phyloP scores from a whole-genome alignment of 2,113 vertebrate genomes.

The Delphinus delphis region DNA sequence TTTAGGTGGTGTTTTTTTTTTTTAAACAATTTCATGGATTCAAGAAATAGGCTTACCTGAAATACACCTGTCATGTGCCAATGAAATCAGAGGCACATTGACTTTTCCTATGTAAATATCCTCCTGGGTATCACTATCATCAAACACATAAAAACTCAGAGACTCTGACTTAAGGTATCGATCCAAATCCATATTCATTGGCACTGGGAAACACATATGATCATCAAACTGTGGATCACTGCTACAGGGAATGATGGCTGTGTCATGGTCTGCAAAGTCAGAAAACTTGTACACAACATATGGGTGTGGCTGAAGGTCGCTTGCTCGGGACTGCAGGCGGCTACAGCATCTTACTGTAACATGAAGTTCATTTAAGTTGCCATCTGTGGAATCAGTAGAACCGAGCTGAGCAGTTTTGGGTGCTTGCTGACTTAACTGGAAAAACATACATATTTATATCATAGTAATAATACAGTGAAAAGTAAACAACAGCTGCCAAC shows the following conservation, averaged over 20 bases:
- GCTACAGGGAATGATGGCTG: slow-evolving; percentile 85
- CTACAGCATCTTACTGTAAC: slow-evolving; percentile 87
- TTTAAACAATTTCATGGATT: slow-evolving; percentile 23
- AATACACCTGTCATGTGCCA: slow-evolving; percentile 86
- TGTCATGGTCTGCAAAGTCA: slow-evolving; percentile 90
- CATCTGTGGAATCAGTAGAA: slow-evolving; percentile 68
- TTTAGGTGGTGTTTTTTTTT: not conserved
- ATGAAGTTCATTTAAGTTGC: slow-evolving; percentile 87
- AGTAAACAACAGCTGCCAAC: slow-evolving; percentile 45
- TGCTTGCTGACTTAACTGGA: slow-evolving; percentile 77
- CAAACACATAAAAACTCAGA: slow-evolving; percentile 90
- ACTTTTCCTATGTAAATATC: slow-evolving; percentile 90
- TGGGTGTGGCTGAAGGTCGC: slow-evolving; percentile 84
- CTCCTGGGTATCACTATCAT: slow-evolving; percentile 87
- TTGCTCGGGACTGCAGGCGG: slow-evolving; percentile 78
- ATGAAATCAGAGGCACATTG: slow-evolving; percentile 86
- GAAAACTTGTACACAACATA: slow-evolving; percentile 94
- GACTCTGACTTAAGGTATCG: slow-evolving; percentile 87
- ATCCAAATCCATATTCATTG: slow-evolving; percentile 87
- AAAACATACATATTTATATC: slow-evolving; percentile 76
- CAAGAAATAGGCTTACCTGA: slow-evolving; percentile 84
- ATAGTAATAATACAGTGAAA: slow-evolving; percentile 20
- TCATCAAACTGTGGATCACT: slow-evolving; percentile 88
- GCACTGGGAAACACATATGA: slow-evolving; percentile 85
- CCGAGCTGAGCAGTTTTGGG: slow-evolving; percentile 70